Conservation (phyloP, 2,797 vertebrate genomes). For the Phalanger gymnotis region DNA sequence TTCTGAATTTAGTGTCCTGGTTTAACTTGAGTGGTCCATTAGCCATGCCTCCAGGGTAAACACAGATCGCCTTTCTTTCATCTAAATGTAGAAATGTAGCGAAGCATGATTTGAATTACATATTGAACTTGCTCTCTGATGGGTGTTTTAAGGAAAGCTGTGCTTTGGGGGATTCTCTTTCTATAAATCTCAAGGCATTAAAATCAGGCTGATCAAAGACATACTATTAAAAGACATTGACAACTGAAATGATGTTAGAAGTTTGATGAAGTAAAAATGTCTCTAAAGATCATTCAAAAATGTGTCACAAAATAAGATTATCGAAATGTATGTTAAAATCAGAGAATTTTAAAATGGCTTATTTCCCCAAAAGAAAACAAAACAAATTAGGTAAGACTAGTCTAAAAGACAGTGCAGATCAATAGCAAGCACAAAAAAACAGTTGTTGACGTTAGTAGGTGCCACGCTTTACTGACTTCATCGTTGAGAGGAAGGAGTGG, state of each 20-base stretch:
- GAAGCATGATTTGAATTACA: constrained; percentile 11
- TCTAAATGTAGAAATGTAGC: background rate
- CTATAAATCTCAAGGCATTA: background rate
- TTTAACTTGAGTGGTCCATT: constrained; percentile 2
- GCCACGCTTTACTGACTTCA: constrained; percentile 73
- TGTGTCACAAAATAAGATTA: constrained; percentile 31
- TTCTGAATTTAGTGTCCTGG: background rate
- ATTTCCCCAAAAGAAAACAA: constrained; percentile 37
- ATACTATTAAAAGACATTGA: background rate
- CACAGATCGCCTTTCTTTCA: background rate
- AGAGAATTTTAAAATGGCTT: background rate
- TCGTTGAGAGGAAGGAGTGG: constrained; percentile 72
- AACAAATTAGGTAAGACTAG: constrained; percentile 56
- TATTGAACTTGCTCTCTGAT: background rate
- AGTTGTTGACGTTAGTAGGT: constrained; percentile 80
- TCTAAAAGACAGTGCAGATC: constrained; percentile 48
- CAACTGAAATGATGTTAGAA: background rate
- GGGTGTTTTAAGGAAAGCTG: constrained; percentile 11
- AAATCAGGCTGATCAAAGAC: background rate
- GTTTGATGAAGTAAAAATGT: background rate
- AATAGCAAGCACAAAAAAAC: constrained; percentile 36
- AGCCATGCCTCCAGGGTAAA: background rate
- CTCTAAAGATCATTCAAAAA: constrained; percentile 5
- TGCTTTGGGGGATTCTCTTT: background rate
- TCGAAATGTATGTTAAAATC: constrained; percentile 36